Evolutionary conservation across 1,140 invertebrate genomes (phyloP).

Genomic region (Amyelois transitella): DNA sequence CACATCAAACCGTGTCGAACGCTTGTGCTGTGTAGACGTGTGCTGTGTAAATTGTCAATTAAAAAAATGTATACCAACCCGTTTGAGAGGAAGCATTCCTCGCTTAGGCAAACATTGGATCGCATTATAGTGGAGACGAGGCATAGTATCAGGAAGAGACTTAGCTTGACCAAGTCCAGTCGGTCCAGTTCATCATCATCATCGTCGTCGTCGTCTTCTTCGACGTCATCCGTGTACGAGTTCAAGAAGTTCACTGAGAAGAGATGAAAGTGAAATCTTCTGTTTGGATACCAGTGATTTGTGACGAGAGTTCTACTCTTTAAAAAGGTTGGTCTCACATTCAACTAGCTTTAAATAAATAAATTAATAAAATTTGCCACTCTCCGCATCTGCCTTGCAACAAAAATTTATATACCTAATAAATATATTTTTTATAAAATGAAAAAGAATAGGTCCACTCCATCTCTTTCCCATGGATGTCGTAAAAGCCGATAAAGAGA

Average conservation of each 20-base stretch:
- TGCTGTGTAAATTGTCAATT: constrained; percentile 10
- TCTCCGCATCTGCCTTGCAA: too few species aligned
- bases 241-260: constrained; percentile 40
- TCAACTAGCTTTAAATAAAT: too few species aligned
- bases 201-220: constrained; percentile 31
- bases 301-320: constrained; percentile 22
- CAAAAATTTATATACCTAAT: too few species aligned
- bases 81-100: constrained; percentile 64
- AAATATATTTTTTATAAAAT: too few species aligned
- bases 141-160: constrained; percentile 54
- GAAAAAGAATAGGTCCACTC: too few species aligned
- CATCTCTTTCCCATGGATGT: too few species aligned
- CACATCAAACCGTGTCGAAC: constrained; percentile 27
- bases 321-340: constrained; percentile 38
- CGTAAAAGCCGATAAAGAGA: too few species aligned
- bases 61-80: constrained; percentile 66
- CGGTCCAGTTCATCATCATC: constrained; percentile 36
- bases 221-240: constrained; percentile 14
- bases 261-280: constrained; percentile 38
- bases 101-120: constrained; percentile 57
- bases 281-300: constrained; percentile 45
- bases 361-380: too few species aligned
- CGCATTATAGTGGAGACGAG: constrained; percentile 51
- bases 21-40: constrained; percentile 32
- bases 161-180: constrained; percentile 29